Base-by-base conservation (phyloP, 1,140 invertebrate genomes). In the Rhopalosiphum padi region DNA sequence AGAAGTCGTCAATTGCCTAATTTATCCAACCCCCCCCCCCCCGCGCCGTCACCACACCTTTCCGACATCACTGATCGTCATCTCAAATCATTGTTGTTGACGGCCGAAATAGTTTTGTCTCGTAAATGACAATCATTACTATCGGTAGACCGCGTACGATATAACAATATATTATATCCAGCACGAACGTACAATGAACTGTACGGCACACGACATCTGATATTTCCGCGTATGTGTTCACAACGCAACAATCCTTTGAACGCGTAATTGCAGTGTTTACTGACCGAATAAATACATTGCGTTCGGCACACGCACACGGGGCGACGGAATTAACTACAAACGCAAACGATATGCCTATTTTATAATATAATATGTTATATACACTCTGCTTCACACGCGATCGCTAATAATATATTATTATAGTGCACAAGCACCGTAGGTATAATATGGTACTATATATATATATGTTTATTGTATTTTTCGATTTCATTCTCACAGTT, bases 181-280 rank as follows among this genome's bases (percentile, higher is more conserved):
- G 15, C 30, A 15, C 11, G 9, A n/a, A 15, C 30, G 60, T 18
- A 68, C 30, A n/a, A n/a, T 30, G 30, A 68, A 68, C 30, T 68
- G 3, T n/a, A 86, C 25, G 41, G 22, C 25, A 86, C 37, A 85
- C 23, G 83, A 85, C 25, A 30, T 48, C 43, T 48, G 86, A 87
- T 43, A 48, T 87, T 87, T 48, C 46, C 46, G 43, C 25, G 30
- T 87, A n/a, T 82, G 21, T 82, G 60, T 87, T 87, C 46, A 46
- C 30, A 87, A n/a, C 37, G 43, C 25, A 23, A 37, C 35, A 48
- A n/a, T n/a, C 43, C 43, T 87, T 87, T 87, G 86, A 48, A n/a
- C 43, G 86, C 43, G 46, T 87, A 48, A 87, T 87, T 48, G 46
- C 30, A 21, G 30, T 87, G 86, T 87, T 87, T 87, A 87, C 86